phyloP scores from a whole-genome alignment of 1,140 invertebrate genomes.

The Pygmarrhopalites habei region DNA sequence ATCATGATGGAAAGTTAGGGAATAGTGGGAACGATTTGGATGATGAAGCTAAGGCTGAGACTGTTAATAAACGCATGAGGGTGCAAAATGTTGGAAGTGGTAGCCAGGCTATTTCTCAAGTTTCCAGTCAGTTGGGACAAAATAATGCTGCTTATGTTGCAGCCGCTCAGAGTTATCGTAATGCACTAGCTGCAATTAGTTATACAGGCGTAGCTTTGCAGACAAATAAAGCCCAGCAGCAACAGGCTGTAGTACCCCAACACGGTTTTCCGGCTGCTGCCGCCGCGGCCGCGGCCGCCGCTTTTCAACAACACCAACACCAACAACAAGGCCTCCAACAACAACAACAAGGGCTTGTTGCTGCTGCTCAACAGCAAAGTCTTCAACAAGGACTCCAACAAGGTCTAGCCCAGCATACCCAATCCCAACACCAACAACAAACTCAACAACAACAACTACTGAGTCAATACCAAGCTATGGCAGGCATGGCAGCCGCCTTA shows the following conservation, averaged over 20 bases:
- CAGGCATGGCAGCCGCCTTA: conserved; percentile 21
- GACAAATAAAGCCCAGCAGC: conserved; percentile 45
- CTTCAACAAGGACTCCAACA: conserved; percentile 24
- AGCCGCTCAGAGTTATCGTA: conserved; percentile 43
- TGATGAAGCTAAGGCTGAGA: conserved; percentile 42
- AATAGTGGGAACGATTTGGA: conserved; percentile 42
- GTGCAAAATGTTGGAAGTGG: conserved; percentile 25
- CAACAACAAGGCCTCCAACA: conserved; percentile 30
- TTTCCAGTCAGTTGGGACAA: conserved; percentile 22
- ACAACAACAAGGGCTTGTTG: conserved; percentile 29
- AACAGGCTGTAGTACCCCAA: conserved; percentile 33
- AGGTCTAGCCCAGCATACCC: too few species aligned
- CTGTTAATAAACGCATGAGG: conserved; percentile 38
- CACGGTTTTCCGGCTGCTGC: not conserved
- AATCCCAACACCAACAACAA: conserved; percentile 32
- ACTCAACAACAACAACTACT: conserved; percentile 32
- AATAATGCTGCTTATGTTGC: conserved; percentile 48
- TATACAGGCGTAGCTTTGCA: conserved; percentile 72
- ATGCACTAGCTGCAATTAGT: conserved; percentile 56
- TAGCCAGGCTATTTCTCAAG: conserved; percentile 12
- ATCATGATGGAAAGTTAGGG: conserved; percentile 31
- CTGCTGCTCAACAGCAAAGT: conserved; percentile 39
- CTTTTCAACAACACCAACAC: conserved; percentile 40
- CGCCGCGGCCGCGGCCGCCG: conserved; percentile 45
- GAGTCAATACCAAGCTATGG: conserved; percentile 18